phyloP scores from a whole-genome alignment of 2,113 vertebrate genomes.

The Anhinga anhinga region DNA sequence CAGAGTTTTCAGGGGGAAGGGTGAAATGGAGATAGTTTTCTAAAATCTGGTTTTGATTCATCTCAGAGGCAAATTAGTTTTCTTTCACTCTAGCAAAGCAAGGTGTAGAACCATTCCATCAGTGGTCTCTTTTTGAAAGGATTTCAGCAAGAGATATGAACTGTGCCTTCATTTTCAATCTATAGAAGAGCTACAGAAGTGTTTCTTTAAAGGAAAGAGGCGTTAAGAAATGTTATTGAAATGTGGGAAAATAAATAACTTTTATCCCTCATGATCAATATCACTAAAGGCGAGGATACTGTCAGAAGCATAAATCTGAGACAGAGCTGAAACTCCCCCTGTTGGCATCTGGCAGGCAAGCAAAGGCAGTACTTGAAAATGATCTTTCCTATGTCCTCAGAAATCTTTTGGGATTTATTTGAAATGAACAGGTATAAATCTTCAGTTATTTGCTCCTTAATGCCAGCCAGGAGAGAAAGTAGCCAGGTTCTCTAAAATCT shows the following conservation, averaged over 20 bases:
- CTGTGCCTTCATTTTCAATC: background rate
- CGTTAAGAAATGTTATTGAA: constrained; percentile 36
- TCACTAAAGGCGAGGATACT: background rate
- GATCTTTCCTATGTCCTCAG: background rate
- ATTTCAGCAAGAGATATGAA: background rate
- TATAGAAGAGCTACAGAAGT: background rate
- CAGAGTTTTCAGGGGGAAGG: background rate
- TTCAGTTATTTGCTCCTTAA: background rate
- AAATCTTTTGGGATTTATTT: background rate
- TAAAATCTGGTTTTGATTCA: background rate
- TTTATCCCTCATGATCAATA: constrained; percentile 54
- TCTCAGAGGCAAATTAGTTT: constrained; percentile 5
- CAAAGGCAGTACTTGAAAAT: background rate
- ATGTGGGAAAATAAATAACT: constrained; percentile 53
- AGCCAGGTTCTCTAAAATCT: background rate
- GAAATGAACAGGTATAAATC: background rate
- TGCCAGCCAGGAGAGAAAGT: background rate
- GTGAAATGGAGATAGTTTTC: background rate
- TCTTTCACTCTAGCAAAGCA: background rate
- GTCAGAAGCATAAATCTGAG: constrained; percentile 2
- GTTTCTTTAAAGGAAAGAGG: constrained; percentile 46
- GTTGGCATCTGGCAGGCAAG: constrained; percentile 17
- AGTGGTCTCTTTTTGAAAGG: background rate
- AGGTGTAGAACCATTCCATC: background rate
- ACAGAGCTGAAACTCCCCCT: constrained; percentile 70